A percentile compares a stretch with the other conserved stretches of the same genome.
These are phyloP conservation scores for Pachydiplax longipennis DNA, from an alignment of 2,888 invertebrate genomes.

Conservation along the genomic window DNA sequence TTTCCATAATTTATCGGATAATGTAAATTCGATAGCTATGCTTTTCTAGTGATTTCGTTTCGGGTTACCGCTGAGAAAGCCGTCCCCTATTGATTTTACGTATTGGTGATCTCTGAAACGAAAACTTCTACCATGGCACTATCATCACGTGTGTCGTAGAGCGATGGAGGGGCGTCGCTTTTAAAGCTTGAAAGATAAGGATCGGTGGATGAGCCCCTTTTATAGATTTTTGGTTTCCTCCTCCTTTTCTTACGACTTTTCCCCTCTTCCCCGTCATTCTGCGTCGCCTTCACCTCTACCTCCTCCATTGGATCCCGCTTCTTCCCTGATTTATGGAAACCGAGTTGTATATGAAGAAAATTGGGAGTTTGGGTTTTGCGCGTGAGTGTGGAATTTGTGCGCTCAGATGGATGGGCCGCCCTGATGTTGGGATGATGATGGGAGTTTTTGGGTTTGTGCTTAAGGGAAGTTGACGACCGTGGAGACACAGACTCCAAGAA, in stretches of 20 bases:
- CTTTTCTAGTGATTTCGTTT: too few species aligned
- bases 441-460: constrained; percentile 8
- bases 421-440: constrained; percentile 36
- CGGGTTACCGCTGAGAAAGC: too few species aligned
- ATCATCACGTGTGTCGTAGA: too few species aligned
- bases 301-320: background rate
- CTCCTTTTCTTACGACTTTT: background rate
- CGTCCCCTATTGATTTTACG: too few species aligned
- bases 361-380: constrained; percentile 39
- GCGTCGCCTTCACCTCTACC: background rate
- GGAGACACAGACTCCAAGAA: too few species aligned
- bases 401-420: background rate
- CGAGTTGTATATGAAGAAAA: constrained; percentile 7
- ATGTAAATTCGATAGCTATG: too few species aligned
- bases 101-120: too few species aligned
- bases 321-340: constrained; percentile 35
- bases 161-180: background rate
- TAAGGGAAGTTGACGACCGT: constrained; percentile 9
- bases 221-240: constrained; percentile 8
- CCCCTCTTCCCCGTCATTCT: background rate
- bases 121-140: too few species aligned
- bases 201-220: background rate
- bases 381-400: background rate
- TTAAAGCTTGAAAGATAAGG: background rate
- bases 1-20: too few species aligned